phyloP scores from a whole-genome alignment of 2,888 invertebrate genomes.

The Allygus modestus region DNA sequence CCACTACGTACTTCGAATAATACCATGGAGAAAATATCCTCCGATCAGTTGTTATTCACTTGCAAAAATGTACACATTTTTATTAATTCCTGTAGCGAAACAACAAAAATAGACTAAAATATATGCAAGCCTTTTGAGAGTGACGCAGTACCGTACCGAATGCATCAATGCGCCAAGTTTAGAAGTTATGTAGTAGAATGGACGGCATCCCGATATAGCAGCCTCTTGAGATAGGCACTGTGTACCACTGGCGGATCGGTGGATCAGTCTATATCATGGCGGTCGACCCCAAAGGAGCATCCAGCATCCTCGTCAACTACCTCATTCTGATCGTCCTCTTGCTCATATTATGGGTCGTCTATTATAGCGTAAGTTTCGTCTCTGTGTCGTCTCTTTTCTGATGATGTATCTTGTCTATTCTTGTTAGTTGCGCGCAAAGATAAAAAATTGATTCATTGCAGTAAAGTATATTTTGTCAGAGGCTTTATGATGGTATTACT shows the following conservation, averaged over 20 bases:
- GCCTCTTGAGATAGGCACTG: conserved; percentile 34
- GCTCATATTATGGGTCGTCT: conserved; percentile 56
- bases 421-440: background rate
- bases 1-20: too few relatives aligned
- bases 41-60: too few relatives aligned
- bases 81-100: too few relatives aligned
- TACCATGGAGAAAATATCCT: too few relatives aligned
- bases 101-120: background rate
- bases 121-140: background rate
- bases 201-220: conserved; percentile 48
- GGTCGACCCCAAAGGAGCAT: conserved; percentile 46
- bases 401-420: background rate
- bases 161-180: conserved; percentile 49
- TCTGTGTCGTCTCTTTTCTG: background rate
- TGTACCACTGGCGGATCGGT: background rate
- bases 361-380: conserved; percentile 47
- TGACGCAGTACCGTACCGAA: conserved; percentile 23
- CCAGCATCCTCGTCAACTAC: conserved; percentile 56
- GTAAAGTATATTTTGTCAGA: too few relatives aligned
- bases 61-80: too few relatives aligned
- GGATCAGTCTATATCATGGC: conserved; percentile 9
- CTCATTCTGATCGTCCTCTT: conserved; percentile 50
- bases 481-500: too few relatives aligned
- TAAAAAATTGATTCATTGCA: too few relatives aligned
- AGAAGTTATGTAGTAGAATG: conserved; percentile 18